A percentile compares a stretch with the other conserved stretches of the same genome.
Conservation (phyloP, 2,797 vertebrate species). For the Etheostoma nigrum region DNA sequence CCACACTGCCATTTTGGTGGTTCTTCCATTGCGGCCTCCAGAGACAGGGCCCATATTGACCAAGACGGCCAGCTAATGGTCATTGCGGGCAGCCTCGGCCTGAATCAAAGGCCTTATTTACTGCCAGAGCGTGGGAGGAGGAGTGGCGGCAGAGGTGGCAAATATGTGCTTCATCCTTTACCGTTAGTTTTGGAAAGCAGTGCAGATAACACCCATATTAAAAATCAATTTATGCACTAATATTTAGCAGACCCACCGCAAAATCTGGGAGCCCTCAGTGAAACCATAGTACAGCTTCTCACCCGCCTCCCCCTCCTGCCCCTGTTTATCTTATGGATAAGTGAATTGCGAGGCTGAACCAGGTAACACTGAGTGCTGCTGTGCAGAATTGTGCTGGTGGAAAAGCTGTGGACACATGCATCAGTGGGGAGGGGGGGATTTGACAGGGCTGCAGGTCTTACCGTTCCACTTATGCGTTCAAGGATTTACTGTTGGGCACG, state of each 20-base stretch:
- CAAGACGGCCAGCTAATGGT: slow-evolving; percentile 74
- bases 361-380: slow-evolving; percentile 68
- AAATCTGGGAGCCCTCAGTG: slow-evolving; percentile 77
- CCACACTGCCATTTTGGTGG: slow-evolving; percentile 60
- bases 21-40: slow-evolving; percentile 69
- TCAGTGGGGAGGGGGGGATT: slow-evolving; percentile 4
- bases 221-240: slow-evolving; percentile 86
- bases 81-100: slow-evolving; percentile 62
- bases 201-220: slow-evolving; percentile 81
- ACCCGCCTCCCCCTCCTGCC: slow-evolving; percentile 5
- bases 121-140: slow-evolving; percentile 36
- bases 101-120: slow-evolving; percentile 84
- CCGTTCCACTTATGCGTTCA: slow-evolving; percentile 26
- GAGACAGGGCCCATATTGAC: slow-evolving; percentile 84
- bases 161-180: slow-evolving; percentile 76
- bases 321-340: slow-evolving; percentile 50
- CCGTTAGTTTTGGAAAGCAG: slow-evolving; percentile 82
- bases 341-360: slow-evolving; percentile 48
- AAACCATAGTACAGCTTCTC: slow-evolving; percentile 62
- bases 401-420: slow-evolving; percentile 62
- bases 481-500: slow-evolving; percentile 31
- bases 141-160: slow-evolving; percentile 63
- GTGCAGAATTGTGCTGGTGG: slow-evolving; percentile 60
- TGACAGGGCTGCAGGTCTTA: slow-evolving; percentile 48
- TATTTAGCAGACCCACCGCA: slow-evolving; percentile 84